Conservation (phyloP, 2,797 vertebrate species). For the Numenius phaeopus region DNA sequence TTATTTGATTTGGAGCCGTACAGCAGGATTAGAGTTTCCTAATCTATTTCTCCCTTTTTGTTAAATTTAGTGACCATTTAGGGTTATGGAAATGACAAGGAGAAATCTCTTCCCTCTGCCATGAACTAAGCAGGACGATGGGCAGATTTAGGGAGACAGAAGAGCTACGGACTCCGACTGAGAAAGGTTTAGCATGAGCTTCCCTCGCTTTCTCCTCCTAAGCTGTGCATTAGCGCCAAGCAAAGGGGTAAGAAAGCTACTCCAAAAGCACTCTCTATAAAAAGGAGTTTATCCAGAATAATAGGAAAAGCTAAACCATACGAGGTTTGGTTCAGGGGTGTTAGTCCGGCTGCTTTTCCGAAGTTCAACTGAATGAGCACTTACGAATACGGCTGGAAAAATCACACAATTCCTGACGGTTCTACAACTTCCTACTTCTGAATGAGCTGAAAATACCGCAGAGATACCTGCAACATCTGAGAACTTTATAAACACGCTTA, state of each 20-base stretch:
- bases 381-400: not conserved
- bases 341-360: not conserved
- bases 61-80: constrained; percentile 28
- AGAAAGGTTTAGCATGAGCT: not conserved
- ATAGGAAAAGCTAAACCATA: not conserved
- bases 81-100: not conserved
- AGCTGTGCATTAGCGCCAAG: not conserved
- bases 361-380: not conserved
- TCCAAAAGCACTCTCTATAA: not conserved
- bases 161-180: not conserved
- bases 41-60: not conserved
- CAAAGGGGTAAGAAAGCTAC: not conserved
- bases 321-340: not conserved
- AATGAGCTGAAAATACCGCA: not conserved
- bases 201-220: not conserved
- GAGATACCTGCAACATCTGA: not conserved
- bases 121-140: not conserved
- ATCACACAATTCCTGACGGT: not conserved
- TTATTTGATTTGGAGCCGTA: constrained; percentile 10
- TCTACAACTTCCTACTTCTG: not conserved
- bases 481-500: not conserved
- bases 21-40: constrained; percentile 19
- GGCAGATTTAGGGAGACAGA: not conserved
- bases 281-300: not conserved
- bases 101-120: not conserved